Evolutionary conservation across 2,888 invertebrate species (phyloP).

Genomic region (Piscicola geometra): DNA sequence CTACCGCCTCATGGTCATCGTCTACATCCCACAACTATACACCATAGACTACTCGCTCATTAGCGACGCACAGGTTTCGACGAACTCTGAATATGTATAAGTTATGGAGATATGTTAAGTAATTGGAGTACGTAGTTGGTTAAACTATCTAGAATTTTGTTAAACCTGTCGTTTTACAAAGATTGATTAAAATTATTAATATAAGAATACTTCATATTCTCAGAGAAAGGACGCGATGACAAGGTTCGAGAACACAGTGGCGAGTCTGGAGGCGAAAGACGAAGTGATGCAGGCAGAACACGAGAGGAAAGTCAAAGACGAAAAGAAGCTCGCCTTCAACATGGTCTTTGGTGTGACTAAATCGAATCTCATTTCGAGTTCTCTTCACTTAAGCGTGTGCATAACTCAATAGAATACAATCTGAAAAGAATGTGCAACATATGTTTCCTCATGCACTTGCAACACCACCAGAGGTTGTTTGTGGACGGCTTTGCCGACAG

Average conservation of each 20-base stretch:
- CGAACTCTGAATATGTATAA: neutral
- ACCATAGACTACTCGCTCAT: slow-evolving; percentile 73
- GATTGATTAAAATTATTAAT: neutral
- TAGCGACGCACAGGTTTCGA: slow-evolving; percentile 18
- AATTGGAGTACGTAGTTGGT: too few species aligned
- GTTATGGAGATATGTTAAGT: too few species aligned
- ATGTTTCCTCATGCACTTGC: neutral
- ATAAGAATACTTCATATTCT: neutral
- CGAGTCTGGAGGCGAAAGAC: slow-evolving; percentile 27
- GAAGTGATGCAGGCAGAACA: slow-evolving; percentile 6
- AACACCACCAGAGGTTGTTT: slow-evolving; percentile 13
- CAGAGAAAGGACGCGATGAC: slow-evolving; percentile 14
- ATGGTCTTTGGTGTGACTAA: slow-evolving; percentile 8
- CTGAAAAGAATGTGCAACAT: neutral
- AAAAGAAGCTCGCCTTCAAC: slow-evolving; percentile 6
- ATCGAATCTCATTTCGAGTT: neutral
- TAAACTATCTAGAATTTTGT: too few species aligned
- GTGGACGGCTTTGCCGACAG: slow-evolving; percentile 23
- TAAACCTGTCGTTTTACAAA: neutral
- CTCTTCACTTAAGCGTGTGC: too few species aligned
- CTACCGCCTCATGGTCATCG: slow-evolving; percentile 68
- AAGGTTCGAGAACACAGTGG: slow-evolving; percentile 22
- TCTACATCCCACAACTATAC: slow-evolving; percentile 68
- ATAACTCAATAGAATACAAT: neutral
- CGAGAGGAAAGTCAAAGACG: slow-evolving; percentile 10